Evolutionary conservation across 2,113 vertebrate genomes (phyloP), one percentile per base, ranked within the genome.

Genomic region (Cyanoramphus novaezelandiae): DNA sequence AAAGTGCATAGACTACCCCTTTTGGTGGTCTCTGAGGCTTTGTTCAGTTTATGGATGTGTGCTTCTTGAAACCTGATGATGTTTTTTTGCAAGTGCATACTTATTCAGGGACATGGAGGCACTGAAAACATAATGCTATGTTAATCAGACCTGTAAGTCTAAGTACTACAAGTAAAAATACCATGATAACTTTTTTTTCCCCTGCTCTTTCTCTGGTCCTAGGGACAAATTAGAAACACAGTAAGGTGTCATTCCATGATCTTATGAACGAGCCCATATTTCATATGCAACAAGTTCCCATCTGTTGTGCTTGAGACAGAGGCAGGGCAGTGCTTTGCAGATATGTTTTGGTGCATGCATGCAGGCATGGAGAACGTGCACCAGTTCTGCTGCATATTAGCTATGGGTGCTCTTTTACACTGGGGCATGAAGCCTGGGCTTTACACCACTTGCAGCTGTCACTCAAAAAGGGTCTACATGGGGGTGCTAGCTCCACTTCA

Each of bases 61-160:
- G 35, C 17, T 74, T 52, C 33, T 46, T 60, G 29, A 93, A 82
- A 65, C 7, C 7, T 21, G 17, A 20, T 4, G 10, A 6, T 15
- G 19, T 0, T 33, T 41, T 57, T 74, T 77, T 13, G 3, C n/a
- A 79, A 14, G 5, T 17, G 14, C 3, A 6, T 6, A 16, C 0
- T 2, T 29, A 64, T 27, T 70, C 9, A 37, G 50, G 60, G 27
- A 67, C 71, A 24, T 10, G 41, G 41, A 85, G 10, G 20, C 33
- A 55, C 35, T 33, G 52, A 49, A 85, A 76, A 67, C 10, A 27
- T 44, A 37, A 24, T 4, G 7, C 47, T 72, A 41, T 3, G 3
- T 43, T 67, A 67, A 78, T 39, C 15, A 50, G n/a, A 60, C 29
- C 29, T 35, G 5, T 15, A 37, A 57, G 8, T 11, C 47, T 16